These are phyloP conservation scores for Drosophila albomicans DNA, from an alignment of 1,140 invertebrate genomes.

Conservation along the genomic window DNA sequence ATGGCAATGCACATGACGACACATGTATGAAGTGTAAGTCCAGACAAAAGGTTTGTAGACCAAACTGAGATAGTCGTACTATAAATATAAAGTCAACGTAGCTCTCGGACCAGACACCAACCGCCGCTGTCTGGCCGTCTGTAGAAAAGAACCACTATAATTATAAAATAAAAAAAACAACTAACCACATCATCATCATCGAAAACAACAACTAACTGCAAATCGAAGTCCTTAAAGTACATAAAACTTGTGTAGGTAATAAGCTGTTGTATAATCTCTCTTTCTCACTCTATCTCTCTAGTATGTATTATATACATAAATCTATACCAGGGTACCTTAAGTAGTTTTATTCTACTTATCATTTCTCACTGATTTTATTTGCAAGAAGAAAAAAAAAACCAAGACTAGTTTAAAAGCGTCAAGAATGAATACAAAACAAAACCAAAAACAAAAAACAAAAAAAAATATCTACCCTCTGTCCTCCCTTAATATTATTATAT, in stretches of 20 bases:
- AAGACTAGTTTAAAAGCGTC: constrained; percentile 54
- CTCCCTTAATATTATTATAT: constrained; percentile 84
- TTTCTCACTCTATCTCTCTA: constrained; percentile 49
- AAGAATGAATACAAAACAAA: constrained; percentile 61
- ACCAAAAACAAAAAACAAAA: constrained; percentile 42
- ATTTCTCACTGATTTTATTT: constrained; percentile 44
- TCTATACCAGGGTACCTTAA: constrained; percentile 66
- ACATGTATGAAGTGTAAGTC: constrained; percentile 47
- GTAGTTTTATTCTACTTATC: constrained; percentile 63
- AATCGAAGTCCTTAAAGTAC: constrained; percentile 30
- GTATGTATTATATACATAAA: constrained; percentile 62
- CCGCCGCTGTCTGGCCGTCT: constrained; percentile 29
- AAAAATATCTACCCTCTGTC: constrained; percentile 80
- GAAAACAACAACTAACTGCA: constrained; percentile 44
- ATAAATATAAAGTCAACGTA: constrained; percentile 31
- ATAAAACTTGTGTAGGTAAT: constrained; percentile 52
- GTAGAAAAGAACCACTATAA: constrained; percentile 30
- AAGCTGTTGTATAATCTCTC: constrained; percentile 55
- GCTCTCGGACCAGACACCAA: constrained; percentile 51
- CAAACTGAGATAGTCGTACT: constrained; percentile 43
- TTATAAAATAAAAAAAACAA: background rate
- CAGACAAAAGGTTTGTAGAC: constrained; percentile 76
- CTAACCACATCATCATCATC: constrained; percentile 23
- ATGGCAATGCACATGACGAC: constrained; percentile 31
- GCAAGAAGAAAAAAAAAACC: constrained; percentile 59